Evolutionary conservation across 2,797 vertebrate genomes (phyloP), one percentile per base, ranked within the genome.

Genomic region (Dallia pectoralis): DNA sequence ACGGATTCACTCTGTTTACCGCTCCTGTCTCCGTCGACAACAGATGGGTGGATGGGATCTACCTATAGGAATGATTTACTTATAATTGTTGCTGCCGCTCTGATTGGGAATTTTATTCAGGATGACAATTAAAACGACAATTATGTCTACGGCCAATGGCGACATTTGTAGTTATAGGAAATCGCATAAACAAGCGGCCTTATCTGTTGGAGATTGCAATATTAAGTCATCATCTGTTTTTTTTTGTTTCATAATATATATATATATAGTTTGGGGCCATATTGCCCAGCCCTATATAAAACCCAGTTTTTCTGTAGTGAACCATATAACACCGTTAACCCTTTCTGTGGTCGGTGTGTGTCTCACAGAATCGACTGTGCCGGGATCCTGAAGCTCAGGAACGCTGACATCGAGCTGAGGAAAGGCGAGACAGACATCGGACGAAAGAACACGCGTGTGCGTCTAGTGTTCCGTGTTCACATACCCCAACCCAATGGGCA

Each of bases 341-440:
- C 25, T 32, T n/a, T 15, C 14, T 27, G 29, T 14, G 40, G 6
- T 1, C 12, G 40, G 40, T 70, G 9, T 5, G 16, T 14, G 48
- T 30, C 8, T 47, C 0, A 0, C 81, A 99, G 98, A 89, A 98
- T 99, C 16, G 98, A 99, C 92, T 99, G 98, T 0, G 98, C 97
- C 0, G 98, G 98, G 75, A 99, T 99, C 89, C 89, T 99, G 89
- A 99, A 99, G 87, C 94, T 99, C 62, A 90, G 97, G 72, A 99
- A 99, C 0, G 97, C 98, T 0, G 97, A 99, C 88, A 99, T 99
- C 0, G 98, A 99, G 91, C 91, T 99, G 83, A 93, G 97, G 79
- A 99, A 99, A 84, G 97, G 98, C 0, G 98, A 99, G 93, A 99
- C 98, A 0, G 98, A 99, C 87, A 97, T 99, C 0, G 98, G 98